These are phyloP conservation scores for Agriopis marginaria DNA, from an alignment of 2,888 invertebrate species.

Conservation along the genomic window DNA sequence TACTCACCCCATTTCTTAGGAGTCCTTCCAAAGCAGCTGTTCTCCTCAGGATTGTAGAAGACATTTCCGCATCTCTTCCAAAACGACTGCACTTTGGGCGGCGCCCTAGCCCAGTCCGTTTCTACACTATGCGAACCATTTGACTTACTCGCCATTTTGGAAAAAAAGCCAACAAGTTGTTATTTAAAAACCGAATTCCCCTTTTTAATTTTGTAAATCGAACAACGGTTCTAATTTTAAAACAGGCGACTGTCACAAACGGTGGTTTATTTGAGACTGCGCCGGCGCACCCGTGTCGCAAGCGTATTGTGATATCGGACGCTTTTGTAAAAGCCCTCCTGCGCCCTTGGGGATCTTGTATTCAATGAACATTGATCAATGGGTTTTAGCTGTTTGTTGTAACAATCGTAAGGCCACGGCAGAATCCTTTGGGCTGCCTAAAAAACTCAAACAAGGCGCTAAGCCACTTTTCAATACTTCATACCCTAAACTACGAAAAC, in stretches of 20 bases:
- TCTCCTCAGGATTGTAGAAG: conserved; percentile 74
- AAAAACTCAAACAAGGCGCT: background rate
- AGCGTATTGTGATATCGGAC: conserved; percentile 31
- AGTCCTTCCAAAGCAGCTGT: conserved; percentile 76
- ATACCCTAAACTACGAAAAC: no score
- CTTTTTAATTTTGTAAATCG: conserved; percentile 8
- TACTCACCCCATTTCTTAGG: conserved; percentile 80
- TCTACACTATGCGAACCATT: conserved; percentile 65
- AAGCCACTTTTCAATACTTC: no score
- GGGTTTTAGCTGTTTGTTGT: background rate
- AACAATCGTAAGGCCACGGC: background rate
- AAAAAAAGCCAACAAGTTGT: background rate
- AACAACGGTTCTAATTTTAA: conserved; percentile 14
- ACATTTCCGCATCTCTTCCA: conserved; percentile 61
- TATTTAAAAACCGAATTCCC: conserved; percentile 2
- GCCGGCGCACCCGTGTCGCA: conserved; percentile 54
- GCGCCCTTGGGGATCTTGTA: conserved; percentile 10
- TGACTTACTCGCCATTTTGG: conserved; percentile 64
- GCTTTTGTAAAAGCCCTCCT: conserved; percentile 36
- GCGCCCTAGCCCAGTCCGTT: conserved; percentile 72
- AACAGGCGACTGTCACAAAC: conserved; percentile 52
- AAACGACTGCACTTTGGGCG: conserved; percentile 62
- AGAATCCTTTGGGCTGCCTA: background rate
- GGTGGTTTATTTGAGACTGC: conserved; percentile 56
- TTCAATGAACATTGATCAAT: conserved; percentile 10